Percentiles rank a stretch among this genome's conserved stretches.
These are phyloP conservation scores for Agrochola lota DNA, from an alignment of 2,888 invertebrate genomes.

Conservation along the genomic window DNA sequence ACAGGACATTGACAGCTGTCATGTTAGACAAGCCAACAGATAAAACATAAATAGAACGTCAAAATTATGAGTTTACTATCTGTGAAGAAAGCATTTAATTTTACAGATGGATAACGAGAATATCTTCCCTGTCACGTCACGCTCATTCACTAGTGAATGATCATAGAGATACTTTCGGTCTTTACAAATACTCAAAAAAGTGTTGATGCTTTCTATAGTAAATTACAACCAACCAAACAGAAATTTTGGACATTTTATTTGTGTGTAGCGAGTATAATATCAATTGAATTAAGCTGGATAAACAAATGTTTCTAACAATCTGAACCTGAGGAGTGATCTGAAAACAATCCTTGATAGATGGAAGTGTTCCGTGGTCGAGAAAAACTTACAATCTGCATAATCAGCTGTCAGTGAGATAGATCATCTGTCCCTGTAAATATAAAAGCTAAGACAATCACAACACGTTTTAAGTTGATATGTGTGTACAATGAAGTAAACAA, in stretches of 20 bases:
- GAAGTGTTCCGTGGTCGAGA: slow-evolving; percentile 88
- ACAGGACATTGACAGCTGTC: slow-evolving; percentile 3
- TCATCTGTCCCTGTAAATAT: slow-evolving; percentile 91
- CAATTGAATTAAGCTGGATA: slow-evolving; percentile 83
- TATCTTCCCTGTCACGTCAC: slow-evolving; percentile 69
- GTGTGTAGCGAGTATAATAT: slow-evolving; percentile 83
- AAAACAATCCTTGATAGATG: slow-evolving; percentile 84
- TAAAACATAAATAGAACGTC: not conserved
- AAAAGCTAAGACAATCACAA: slow-evolving; percentile 89
- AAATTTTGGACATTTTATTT: slow-evolving; percentile 87
- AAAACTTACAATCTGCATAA: slow-evolving; percentile 91
- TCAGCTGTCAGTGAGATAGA: slow-evolving; percentile 91
- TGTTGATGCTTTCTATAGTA: slow-evolving; percentile 91
- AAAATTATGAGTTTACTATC: not conserved
- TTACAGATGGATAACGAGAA: slow-evolving; percentile 49
- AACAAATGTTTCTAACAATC: slow-evolving; percentile 78
- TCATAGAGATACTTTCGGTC: slow-evolving; percentile 81
- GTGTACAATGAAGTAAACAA: slow-evolving; percentile 85
- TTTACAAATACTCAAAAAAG: slow-evolving; percentile 89
- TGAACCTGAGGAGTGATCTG: slow-evolving; percentile 76
- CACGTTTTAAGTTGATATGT: slow-evolving; percentile 81
- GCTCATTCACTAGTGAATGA: slow-evolving; percentile 79
- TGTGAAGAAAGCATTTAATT: not conserved
- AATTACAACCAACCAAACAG: slow-evolving; percentile 90
- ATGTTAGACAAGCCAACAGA: slow-evolving; percentile 16